Conservation (phyloP, 2,888 invertebrate genomes). For the Epicampocera succincta region DNA sequence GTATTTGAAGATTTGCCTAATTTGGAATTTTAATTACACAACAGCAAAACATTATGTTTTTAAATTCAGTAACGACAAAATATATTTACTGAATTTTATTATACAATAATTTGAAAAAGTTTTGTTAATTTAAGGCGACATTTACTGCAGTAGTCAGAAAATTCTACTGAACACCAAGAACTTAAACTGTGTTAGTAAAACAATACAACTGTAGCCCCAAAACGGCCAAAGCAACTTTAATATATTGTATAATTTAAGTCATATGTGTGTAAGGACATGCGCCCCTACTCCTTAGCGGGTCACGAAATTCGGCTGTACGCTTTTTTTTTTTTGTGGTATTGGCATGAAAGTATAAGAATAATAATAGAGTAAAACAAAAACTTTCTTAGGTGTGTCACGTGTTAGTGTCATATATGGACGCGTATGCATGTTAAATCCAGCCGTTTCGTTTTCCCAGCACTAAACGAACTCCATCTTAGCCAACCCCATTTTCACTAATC, state of each 20-base stretch:
- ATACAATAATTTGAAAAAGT: no score
- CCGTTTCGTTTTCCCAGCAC: background rate
- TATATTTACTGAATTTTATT: no score
- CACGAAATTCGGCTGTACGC: conserved; percentile 36
- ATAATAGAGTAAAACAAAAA: background rate
- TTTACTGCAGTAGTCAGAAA: no score
- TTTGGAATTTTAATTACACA: no score
- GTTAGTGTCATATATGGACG: conserved; percentile 30
- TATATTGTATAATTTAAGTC: background rate
- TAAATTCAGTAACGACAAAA: no score
- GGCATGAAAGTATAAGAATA: background rate
- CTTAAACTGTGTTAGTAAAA: background rate
- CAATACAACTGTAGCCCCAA: background rate
- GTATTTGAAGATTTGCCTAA: no score
- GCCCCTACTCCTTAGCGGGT: conserved; percentile 56
- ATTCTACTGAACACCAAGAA: no score
- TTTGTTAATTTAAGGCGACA: no score
- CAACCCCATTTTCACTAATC: conserved; percentile 16
- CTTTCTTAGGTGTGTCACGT: conserved; percentile 54
- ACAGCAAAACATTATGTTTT: no score
- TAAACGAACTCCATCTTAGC: background rate
- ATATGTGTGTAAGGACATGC: conserved; percentile 46
- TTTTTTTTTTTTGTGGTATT: background rate
- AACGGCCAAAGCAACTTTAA: background rate
- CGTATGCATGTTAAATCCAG: conserved; percentile 16